Base-by-base conservation (phyloP, 2,113 vertebrate genomes). In the Gasterosteus nipponicus region DNA sequence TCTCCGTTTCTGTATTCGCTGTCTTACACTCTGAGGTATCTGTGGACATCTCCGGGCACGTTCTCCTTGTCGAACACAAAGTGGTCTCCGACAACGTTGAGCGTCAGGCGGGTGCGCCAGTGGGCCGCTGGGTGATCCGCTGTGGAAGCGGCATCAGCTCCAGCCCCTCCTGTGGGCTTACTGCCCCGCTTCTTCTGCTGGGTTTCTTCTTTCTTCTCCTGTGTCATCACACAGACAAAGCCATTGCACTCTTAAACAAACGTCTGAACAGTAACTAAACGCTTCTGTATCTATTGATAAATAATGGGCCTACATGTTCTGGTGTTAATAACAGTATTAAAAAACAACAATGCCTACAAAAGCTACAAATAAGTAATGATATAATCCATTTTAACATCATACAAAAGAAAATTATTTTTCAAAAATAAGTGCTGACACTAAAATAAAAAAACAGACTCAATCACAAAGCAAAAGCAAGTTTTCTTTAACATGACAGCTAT, bases 41-140 rank as follows among this genome's bases (percentile, higher is more conserved):
- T 95, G 54, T 98, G 97, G 74, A 99, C 96, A 10, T 99, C 98
- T 5, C 95, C 94, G 0, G 98, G 98, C 39, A 99, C 93, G 15
- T 95, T 95, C n/a, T 96, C 94, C 3, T 92, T 95, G 58, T 99
- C 97, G 3, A 99, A 99, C 68, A 95, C 73, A 68, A 99, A 99
- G 84, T 97, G 93, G 72, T 99, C 98, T 2, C 95, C 89, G 89
- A 99, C 97, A 10, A 99, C 87, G 53, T 98, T 99, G 56, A 99
- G 87, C 0, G 97, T 98, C 65, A 99, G 93, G 9, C 95, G 94
- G 1, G 97, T 95, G n/a, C 97, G 95, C 98, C 98, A 99, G 83
- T 99, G 98, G 19, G 97, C 96, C 3, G 97, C 87, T 0, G 97
- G 98, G 29, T 95, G 95, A 29, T 97, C 96, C 19, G 95, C 69